phyloP scores from a whole-genome alignment of 1,140 invertebrate species.

The Neodiprion fabricii region DNA sequence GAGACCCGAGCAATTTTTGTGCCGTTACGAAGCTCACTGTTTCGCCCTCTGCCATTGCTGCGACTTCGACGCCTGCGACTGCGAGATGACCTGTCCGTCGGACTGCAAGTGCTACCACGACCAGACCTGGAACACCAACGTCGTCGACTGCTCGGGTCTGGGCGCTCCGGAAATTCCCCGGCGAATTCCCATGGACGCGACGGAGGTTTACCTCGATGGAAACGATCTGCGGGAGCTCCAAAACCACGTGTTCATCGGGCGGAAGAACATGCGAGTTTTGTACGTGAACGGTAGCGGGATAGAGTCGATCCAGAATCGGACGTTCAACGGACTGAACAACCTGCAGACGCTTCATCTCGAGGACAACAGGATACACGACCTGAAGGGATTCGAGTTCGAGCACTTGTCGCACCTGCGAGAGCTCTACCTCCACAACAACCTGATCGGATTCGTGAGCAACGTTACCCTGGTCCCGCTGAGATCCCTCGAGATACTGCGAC shows the following conservation, averaged over 20 bases:
- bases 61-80: slow-evolving; percentile 94
- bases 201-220: slow-evolving; percentile 89
- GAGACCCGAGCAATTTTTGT: slow-evolving; percentile 84
- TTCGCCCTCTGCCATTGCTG: slow-evolving; percentile 93
- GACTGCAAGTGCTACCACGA: slow-evolving; percentile 94
- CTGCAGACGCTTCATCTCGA: slow-evolving; percentile 85
- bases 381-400: slow-evolving; percentile 91
- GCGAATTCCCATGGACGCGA: slow-evolving; percentile 92
- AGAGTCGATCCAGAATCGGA: slow-evolving; percentile 87
- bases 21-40: slow-evolving; percentile 90
- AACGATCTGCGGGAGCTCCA: slow-evolving; percentile 85
- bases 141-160: slow-evolving; percentile 87
- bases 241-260: slow-evolving; percentile 89
- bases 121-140: slow-evolving; percentile 90
- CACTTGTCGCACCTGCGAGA: slow-evolving; percentile 80
- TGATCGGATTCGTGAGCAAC: slow-evolving; percentile 80
- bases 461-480: slow-evolving; percentile 78
- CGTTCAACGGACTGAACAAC: slow-evolving; percentile 86
- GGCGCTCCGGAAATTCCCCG: slow-evolving; percentile 78
- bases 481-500: slow-evolving; percentile 79
- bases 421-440: slow-evolving; percentile 88
- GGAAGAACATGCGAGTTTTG: slow-evolving; percentile 86
- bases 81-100: slow-evolving; percentile 91
- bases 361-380: slow-evolving; percentile 79
- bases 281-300: slow-evolving; percentile 88